Conservation (phyloP, 2,888 invertebrate genomes). For the Geophilus truncorum region DNA sequence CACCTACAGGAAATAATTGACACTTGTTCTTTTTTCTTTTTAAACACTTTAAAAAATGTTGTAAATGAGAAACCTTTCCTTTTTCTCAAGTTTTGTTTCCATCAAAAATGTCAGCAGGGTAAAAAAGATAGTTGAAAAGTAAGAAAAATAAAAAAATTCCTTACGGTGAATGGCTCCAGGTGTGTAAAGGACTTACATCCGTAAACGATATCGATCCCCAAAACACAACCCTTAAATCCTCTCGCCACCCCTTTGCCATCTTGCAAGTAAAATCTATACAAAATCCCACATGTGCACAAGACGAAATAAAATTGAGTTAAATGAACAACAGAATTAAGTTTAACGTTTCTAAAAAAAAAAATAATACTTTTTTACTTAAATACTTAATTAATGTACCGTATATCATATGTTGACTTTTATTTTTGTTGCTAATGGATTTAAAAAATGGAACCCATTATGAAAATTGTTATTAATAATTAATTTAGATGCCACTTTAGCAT, state of each 20-base stretch:
- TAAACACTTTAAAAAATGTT: not conserved
- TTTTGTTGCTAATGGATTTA: too few relatives aligned
- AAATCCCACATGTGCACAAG: not conserved
- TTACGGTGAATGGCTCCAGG: not conserved
- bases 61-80: not conserved
- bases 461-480: too few relatives aligned
- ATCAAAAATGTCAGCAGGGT: not conserved
- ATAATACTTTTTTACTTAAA: too few relatives aligned
- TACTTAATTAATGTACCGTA: too few relatives aligned
- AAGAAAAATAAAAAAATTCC: not conserved
- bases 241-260: not conserved
- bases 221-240: not conserved
- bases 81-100: not conserved
- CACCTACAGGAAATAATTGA: not conserved
- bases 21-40: not conserved
- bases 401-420: too few relatives aligned
- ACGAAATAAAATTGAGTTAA: not conserved
- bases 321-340: too few relatives aligned
- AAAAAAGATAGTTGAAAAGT: not conserved
- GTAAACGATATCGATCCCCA: not conserved
- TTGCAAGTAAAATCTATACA: not conserved
- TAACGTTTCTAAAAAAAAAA: too few relatives aligned
- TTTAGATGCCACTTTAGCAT: too few relatives aligned
- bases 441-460: too few relatives aligned
- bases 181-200: conserved; percentile 17